These are phyloP conservation scores for Potamilus streckersoni DNA, from an alignment of 1,140 invertebrate species.

Conservation along the genomic window DNA sequence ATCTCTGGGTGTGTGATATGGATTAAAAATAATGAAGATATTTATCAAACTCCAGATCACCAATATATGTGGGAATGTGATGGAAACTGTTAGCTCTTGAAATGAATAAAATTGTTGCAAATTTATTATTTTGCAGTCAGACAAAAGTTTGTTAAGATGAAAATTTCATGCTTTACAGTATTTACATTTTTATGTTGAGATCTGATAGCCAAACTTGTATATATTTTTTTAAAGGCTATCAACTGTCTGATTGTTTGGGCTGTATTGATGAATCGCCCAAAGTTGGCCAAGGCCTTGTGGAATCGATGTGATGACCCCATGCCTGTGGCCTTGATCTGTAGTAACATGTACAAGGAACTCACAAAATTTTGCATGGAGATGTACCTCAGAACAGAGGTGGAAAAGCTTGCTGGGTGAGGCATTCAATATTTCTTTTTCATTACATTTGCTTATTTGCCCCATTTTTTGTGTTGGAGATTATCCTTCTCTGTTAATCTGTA, in stretches of 20 bases:
- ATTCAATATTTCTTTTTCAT: background rate
- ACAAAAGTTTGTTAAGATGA: background rate
- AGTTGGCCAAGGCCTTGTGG: constrained; percentile 68
- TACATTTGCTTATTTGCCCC: no score
- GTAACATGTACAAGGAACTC: constrained; percentile 47
- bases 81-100: no score
- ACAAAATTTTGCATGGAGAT: constrained; percentile 44
- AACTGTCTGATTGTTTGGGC: constrained; percentile 66
- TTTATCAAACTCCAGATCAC: no score
- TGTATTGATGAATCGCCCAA: constrained; percentile 60
- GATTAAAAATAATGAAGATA: no score
- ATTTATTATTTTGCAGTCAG: background rate
- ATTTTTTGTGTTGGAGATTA: no score
- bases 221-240: constrained; percentile 45
- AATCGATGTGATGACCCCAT: constrained; percentile 68
- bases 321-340: constrained; percentile 66
- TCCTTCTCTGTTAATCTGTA: no score
- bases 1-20: no score
- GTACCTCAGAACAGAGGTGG: constrained; percentile 41
- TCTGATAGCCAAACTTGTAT: background rate
- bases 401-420: constrained; percentile 46
- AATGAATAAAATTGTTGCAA: background rate
- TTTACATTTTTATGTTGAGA: background rate
- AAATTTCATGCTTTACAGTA: background rate
- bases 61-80: no score